These are phyloP conservation scores for Pseudochirops corinnae DNA, from an alignment of 2,797 vertebrate genomes.

Conservation along the genomic window DNA sequence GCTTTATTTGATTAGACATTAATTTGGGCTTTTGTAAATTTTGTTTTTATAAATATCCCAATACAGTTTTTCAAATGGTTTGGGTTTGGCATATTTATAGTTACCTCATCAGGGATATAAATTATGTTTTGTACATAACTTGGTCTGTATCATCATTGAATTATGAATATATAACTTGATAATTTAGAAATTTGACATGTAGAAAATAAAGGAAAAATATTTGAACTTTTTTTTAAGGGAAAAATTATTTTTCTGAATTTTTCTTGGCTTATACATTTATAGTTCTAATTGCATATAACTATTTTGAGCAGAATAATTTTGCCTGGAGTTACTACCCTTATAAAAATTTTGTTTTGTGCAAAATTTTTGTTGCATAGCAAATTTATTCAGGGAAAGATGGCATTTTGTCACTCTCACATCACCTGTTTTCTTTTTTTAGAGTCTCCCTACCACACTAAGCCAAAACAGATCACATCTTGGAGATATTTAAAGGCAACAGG, in stretches of 20 bases:
- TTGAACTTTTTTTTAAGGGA: background rate
- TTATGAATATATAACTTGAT: background rate
- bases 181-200: background rate
- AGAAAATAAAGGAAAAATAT: background rate
- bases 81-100: background rate
- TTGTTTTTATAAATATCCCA: background rate
- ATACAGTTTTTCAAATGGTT: background rate
- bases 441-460: conserved; percentile 92
- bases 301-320: background rate
- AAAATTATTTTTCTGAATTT: background rate
- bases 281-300: background rate
- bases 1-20: background rate
- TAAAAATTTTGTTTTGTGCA: background rate
- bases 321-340: background rate
- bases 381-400: rapidly evolving
- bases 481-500: conserved; percentile 82
- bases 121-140: background rate
- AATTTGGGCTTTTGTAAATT: background rate
- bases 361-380: background rate
- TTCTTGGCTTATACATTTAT: background rate
- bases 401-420: background rate
- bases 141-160: background rate
- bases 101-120: background rate
- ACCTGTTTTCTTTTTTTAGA: conserved; percentile 81
- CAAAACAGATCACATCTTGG: conserved; percentile 88